These are phyloP conservation scores for Drosophila tsacasi DNA, from an alignment of 1,140 invertebrate genomes.

Conservation along the genomic window DNA sequence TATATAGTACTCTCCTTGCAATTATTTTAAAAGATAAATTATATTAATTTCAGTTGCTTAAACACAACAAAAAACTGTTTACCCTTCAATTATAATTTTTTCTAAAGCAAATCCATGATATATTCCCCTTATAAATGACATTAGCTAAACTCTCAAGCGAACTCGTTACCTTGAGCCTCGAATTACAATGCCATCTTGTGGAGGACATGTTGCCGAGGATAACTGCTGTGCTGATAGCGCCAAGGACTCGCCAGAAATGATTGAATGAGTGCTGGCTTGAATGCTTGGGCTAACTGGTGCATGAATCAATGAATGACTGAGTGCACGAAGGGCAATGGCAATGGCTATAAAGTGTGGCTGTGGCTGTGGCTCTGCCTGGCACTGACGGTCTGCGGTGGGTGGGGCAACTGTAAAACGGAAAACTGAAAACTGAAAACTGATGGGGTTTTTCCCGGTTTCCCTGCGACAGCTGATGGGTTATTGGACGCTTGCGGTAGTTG, in stretches of 20 bases:
- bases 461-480: slow-evolving; percentile 43
- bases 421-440: slow-evolving; percentile 16
- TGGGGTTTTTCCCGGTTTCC: slow-evolving; percentile 2
- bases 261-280: slow-evolving; percentile 67
- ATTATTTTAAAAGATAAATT: background rate
- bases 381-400: background rate
- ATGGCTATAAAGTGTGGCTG: slow-evolving; percentile 46
- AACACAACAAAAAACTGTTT: background rate
- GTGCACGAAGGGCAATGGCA: slow-evolving; percentile 51
- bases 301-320: slow-evolving; percentile 66
- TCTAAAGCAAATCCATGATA: background rate
- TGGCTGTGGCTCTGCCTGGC: background rate
- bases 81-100: background rate
- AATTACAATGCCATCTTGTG: slow-evolving; percentile 29
- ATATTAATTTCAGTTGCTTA: background rate
- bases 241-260: slow-evolving; percentile 48
- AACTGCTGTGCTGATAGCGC: slow-evolving; percentile 16
- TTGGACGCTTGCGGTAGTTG: slow-evolving; percentile 52
- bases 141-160: background rate
- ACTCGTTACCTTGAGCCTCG: background rate
- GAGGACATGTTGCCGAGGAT: slow-evolving; percentile 12
- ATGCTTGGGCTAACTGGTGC: slow-evolving; percentile 68
- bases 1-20: no score
- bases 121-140: background rate
- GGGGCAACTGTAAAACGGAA: slow-evolving; percentile 5